Base-by-base conservation (phyloP, 2,113 vertebrate species). In the Mustela nigripes region DNA sequence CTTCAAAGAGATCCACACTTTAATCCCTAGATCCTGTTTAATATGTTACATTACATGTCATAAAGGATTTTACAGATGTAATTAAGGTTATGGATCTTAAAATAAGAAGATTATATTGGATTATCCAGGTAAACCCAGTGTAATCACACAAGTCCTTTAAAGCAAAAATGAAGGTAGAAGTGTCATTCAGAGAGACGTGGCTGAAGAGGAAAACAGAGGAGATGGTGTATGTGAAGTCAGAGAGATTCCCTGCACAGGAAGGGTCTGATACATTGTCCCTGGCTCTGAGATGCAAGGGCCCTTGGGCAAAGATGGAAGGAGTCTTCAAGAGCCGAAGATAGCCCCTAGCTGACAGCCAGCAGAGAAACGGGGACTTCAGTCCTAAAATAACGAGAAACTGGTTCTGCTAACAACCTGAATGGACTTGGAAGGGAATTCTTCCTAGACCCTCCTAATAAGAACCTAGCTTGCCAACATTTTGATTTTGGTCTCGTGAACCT, bases 51-150 rank as follows among this genome's bases (percentile, higher is more conserved):
- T 83, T 79, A 79, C 28, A 65, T 78, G 22, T 28, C 26, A 79
- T 79, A 90, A 89, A 87, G 69, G 50, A 78, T 58, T 15, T 82
- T 93, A 36, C 12, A 91, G 58, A 82, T 74, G 22, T 91, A 58
- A 56, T 53, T 81, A 80, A 91, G 36, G 45, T 5, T 71, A 76
- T 21, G 36, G 31, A 16, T 6, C 24, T 96, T 85, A 85, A 79
- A 92, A 93, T 39, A 89, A 92, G 73, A 60, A 73, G 78, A 86
- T 85, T 81, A 60, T 69, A 26, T 19, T 86, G 60, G 78, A 78
- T 88, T 94, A 63, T 67, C 36, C 42, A 48, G 48, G 33, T 81
- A 71, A 96, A 88, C 24, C 16, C 5, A 45, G 0, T n/a, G 36
- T 84, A 85, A 84, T 81, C 63, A 48, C 12, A 39, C 12, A 31